Evolutionary conservation across 2,888 invertebrate genomes (phyloP), one percentile per base, ranked within the genome.

Genomic region (Macrophya annulata): DNA sequence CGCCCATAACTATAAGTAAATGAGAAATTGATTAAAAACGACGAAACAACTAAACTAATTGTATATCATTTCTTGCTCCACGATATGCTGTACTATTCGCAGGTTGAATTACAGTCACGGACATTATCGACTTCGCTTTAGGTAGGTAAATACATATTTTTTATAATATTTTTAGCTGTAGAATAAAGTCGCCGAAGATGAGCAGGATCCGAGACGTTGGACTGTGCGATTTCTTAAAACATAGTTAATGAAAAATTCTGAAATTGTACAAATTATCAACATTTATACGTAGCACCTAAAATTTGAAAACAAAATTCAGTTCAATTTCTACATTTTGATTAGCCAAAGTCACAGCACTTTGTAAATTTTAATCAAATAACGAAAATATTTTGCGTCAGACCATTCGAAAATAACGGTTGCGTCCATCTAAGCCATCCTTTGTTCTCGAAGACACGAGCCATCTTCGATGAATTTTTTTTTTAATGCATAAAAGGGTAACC

Each of bases 1-100:
- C 12, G 4, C 48, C 8, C 10, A 9, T 59, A 94, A 25, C 45
- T 45, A 4, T 62, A 62, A 62, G 21, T 62, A 62, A 62, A 62
- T 25, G 4, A 65, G 15, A 15, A 65, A 25, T 6, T 62, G 8
- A 25, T 51, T 5, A 25, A 62, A 25, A 62, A 21, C 62, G 21
- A 62, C n/a, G 25, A 8, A 25, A 62, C 8, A 62, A 62, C 25
- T 62, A 4, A 8, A 21, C 10, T 62, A 4, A 62, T 62, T 62
- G 6, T 21, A 45, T 45, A 25, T 62, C 62, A 9, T 25, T 62
- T 31, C 25, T 62, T n/a, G n/a, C 62, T 25, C n/a, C n/a, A 25
- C 62, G n/a, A 62, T 25, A 9, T 21, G 21, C 25, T 6, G 9
- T 25, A 31, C 45, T 48, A 48, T 48, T 48, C 10, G 12, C 10